phyloP scores from a whole-genome alignment of 2,113 vertebrate species.

The Aleadryas rufinucha region DNA sequence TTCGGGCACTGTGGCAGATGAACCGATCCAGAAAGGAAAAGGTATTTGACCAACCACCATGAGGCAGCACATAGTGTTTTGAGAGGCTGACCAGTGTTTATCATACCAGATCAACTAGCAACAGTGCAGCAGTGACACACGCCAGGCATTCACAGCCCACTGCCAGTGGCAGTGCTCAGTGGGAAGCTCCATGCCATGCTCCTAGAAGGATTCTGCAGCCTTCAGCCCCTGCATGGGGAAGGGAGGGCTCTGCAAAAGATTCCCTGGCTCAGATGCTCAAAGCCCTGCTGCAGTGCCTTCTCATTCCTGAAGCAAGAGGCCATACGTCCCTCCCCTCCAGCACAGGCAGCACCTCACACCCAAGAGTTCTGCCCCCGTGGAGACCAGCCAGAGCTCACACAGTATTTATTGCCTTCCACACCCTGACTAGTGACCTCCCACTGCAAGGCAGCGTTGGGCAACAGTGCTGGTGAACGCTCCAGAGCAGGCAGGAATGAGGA shows the following conservation, averaged over 20 bases:
- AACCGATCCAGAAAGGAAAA: background rate
- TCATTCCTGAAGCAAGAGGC: background rate
- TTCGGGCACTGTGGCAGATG: slow-evolving; percentile 27
- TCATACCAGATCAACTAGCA: background rate
- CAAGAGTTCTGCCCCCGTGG: background rate
- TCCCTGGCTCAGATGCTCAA: background rate
- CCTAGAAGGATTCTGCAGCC: background rate
- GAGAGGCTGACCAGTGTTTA: background rate
- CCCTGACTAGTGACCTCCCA: background rate
- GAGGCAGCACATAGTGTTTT: background rate
- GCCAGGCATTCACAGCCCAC: background rate
- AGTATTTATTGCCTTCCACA: background rate
- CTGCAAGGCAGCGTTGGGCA: background rate
- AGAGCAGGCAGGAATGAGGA: background rate
- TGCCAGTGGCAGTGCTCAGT: background rate
- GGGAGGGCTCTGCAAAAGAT: background rate
- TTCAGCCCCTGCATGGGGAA: background rate
- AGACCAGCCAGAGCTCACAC: background rate
- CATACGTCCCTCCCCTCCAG: rapidly evolving
- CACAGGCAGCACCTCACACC: background rate
- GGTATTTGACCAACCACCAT: background rate
- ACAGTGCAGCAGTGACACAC: rapidly evolving
- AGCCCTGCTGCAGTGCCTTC: background rate
- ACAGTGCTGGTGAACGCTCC: background rate
- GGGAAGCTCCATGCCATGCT: background rate